Evolutionary conservation across 2,888 invertebrate genomes (phyloP).

Genomic region (Orthonychiurus folsomi): DNA sequence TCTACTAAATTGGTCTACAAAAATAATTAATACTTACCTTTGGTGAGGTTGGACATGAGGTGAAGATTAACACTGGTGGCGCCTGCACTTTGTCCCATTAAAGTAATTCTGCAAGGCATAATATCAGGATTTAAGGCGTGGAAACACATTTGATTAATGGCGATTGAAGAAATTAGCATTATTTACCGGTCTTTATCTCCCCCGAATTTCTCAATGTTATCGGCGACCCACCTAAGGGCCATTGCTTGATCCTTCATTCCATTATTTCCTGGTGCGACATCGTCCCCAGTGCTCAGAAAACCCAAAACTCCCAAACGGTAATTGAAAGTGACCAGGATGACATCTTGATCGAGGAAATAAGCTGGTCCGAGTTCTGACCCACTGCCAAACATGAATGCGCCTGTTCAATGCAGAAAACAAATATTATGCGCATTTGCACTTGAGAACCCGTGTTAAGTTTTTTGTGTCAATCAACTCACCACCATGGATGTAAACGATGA

Average conservation of each 20-base stretch:
- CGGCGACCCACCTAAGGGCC: conserved; percentile 21
- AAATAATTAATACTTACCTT: conserved; percentile 9
- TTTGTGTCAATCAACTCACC: conserved; percentile 26
- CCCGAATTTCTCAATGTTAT: conserved; percentile 23
- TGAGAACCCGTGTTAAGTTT: too few relatives aligned
- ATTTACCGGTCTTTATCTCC: conserved; percentile 23
- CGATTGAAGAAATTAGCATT: too few relatives aligned
- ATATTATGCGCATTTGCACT: neutral
- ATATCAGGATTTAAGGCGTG: too few relatives aligned
- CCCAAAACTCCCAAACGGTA: conserved; percentile 26
- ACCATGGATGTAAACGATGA: conserved; percentile 31
- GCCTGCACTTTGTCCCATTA: conserved; percentile 27
- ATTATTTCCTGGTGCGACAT: conserved; percentile 23
- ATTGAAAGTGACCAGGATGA: conserved; percentile 27
- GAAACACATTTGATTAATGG: too few relatives aligned
- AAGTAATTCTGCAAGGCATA: conserved; percentile 28
- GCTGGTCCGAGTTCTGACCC: conserved; percentile 24
- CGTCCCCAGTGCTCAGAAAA: conserved; percentile 28
- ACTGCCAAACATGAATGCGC: neutral
- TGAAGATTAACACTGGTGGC: conserved; percentile 20
- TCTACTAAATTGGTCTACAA: neutral
- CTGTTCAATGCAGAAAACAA: neutral
- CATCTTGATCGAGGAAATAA: conserved; percentile 31
- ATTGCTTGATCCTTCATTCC: conserved; percentile 25
- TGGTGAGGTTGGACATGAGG: conserved; percentile 17